Evolutionary conservation across 2,888 invertebrate species (phyloP).

Genomic region (Matsumyia berberina): DNA sequence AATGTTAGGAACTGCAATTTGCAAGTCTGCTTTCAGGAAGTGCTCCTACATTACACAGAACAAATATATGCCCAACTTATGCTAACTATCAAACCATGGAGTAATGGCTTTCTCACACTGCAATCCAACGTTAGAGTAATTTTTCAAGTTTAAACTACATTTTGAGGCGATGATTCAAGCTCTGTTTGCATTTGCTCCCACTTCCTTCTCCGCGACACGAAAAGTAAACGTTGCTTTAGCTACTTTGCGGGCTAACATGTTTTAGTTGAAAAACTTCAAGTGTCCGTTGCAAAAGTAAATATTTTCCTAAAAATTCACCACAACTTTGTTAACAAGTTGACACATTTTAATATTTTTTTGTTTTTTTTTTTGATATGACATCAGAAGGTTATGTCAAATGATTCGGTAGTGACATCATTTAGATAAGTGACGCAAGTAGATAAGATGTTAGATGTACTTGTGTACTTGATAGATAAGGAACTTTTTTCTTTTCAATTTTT

Average conservation of each 20-base stretch:
- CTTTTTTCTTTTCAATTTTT: not conserved
- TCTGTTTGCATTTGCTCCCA: conserved; percentile 25
- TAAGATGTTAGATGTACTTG: conserved; percentile 21
- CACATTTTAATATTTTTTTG: conserved; percentile 44
- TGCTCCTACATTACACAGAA: not conserved
- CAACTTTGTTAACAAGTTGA: conserved; percentile 25
- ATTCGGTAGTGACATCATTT: conserved; percentile 50
- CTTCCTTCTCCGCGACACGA: not conserved
- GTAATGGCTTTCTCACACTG: not conserved
- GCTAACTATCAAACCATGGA: conserved; percentile 15
- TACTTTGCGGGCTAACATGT: conserved; percentile 31
- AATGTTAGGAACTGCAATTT: no score
- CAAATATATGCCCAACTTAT: conserved; percentile 24
- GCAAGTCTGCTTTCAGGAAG: not conserved
- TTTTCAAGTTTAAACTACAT: conserved; percentile 19
- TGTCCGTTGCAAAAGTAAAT: conserved; percentile 28
- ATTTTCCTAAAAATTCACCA: conserved; percentile 31
- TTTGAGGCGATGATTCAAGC: not conserved
- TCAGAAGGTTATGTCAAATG: conserved; percentile 21
- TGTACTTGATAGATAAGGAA: conserved; percentile 7
- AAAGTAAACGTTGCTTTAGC: conserved; percentile 25
- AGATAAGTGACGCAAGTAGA: conserved; percentile 59
- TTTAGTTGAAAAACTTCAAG: conserved; percentile 2
- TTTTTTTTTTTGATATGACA: conserved; percentile 34
- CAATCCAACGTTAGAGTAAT: not conserved